Evolutionary conservation across 2,888 invertebrate genomes (phyloP).

Genomic region (Onthophagus sagittarius): DNA sequence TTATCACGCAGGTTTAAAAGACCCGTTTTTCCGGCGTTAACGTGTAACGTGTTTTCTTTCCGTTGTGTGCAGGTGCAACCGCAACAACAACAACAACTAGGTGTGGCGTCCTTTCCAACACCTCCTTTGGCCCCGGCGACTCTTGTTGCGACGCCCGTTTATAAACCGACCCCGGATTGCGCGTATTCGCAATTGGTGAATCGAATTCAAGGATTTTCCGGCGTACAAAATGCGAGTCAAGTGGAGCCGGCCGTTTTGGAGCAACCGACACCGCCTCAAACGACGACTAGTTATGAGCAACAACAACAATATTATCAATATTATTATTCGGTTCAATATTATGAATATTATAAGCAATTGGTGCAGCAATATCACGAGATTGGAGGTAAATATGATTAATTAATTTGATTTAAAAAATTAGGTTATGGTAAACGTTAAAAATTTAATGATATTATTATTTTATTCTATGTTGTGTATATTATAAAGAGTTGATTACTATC

Average conservation of each 20-base stretch:
- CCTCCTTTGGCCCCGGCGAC: slow-evolving; percentile 48
- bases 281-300: slow-evolving; percentile 41
- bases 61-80: slow-evolving; percentile 48
- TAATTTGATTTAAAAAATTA: background rate
- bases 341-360: slow-evolving; percentile 46
- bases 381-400: slow-evolving; percentile 23
- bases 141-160: slow-evolving; percentile 62
- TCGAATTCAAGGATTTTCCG: slow-evolving; percentile 82
- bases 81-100: no score
- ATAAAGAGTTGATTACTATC: no score
- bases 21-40: slow-evolving; percentile 12
- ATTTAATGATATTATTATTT: no score
- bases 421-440: no score
- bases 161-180: slow-evolving; percentile 81
- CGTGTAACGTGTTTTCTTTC: background rate
- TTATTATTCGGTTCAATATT: slow-evolving; percentile 45
- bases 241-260: no score
- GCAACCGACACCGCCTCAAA: slow-evolving; percentile 31
- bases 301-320: slow-evolving; percentile 46
- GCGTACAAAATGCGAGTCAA: slow-evolving; percentile 17
- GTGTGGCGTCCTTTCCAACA: no score
- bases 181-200: slow-evolving; percentile 84
- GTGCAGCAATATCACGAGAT: slow-evolving; percentile 32
- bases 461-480: no score
- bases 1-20: slow-evolving; percentile 11